Percentiles rank a stretch among this genome's conserved stretches.
phyloP scores from a whole-genome alignment of 2,888 invertebrate species.

The Andrena camellia region DNA sequence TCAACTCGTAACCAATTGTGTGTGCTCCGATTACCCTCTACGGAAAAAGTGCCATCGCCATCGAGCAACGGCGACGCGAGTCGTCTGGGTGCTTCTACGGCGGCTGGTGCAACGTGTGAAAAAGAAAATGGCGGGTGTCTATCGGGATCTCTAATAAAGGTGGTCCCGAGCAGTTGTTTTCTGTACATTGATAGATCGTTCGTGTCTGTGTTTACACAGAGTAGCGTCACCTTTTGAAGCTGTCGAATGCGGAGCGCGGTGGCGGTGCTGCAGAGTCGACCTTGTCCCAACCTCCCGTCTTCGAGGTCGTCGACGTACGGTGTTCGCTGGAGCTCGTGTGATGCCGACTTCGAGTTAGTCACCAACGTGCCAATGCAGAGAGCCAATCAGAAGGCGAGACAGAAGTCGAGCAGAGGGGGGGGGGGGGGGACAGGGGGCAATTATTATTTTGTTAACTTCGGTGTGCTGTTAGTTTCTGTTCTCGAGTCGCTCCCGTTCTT shows the following conservation, averaged over 20 bases:
- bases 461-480: slow-evolving; percentile 45
- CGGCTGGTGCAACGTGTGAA: not conserved
- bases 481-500: slow-evolving; percentile 5
- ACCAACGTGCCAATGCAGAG: slow-evolving; percentile 79
- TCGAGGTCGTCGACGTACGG: slow-evolving; percentile 82
- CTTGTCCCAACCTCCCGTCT: slow-evolving; percentile 83
- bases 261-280: slow-evolving; percentile 77
- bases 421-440: slow-evolving; percentile 64
- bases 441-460: slow-evolving; percentile 73
- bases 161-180: not conserved
- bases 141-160: not conserved
- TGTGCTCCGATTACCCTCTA: no score
- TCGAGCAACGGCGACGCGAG: not conserved
- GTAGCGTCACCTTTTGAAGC: slow-evolving; percentile 84
- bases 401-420: slow-evolving; percentile 61
- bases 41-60: not conserved
- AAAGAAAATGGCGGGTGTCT: slow-evolving; percentile 9
- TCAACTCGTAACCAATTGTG: no score
- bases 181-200: not conserved
- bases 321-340: slow-evolving; percentile 84
- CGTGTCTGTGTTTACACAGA: slow-evolving; percentile 40
- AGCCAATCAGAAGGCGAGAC: slow-evolving; percentile 71
- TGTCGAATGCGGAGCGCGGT: slow-evolving; percentile 83
- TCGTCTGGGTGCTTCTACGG: not conserved
- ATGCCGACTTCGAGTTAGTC: slow-evolving; percentile 82